Conservation (phyloP, 2,888 invertebrate species). For the Polymixis flavicincta region DNA sequence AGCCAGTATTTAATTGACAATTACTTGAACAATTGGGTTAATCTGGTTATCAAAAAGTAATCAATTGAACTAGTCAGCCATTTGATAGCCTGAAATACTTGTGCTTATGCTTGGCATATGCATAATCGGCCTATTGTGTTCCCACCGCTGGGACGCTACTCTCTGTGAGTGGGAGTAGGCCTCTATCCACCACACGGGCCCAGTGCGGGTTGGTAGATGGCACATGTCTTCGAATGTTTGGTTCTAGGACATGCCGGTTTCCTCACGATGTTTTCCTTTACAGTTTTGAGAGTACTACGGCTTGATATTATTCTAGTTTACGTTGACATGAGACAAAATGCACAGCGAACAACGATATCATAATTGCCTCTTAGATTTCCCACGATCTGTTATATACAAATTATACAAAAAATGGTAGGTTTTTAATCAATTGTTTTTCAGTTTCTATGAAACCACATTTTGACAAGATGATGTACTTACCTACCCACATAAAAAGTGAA, state of each 20-base stretch:
- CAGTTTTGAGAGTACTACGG: too few relatives aligned
- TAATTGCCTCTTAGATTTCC: constrained; percentile 1
- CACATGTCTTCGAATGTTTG: too few relatives aligned
- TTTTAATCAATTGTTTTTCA: constrained; percentile 26
- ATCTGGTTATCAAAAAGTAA: constrained; percentile 7
- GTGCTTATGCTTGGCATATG: constrained; percentile 4
- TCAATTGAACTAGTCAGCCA: constrained; percentile 3
- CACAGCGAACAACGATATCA: background rate
- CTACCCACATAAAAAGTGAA: constrained; percentile 26
- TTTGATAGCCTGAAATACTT: background rate
- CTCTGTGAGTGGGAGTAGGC: too few relatives aligned
- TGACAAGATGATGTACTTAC: constrained; percentile 22
- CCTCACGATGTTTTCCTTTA: too few relatives aligned
- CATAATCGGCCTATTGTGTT: too few relatives aligned
- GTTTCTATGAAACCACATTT: constrained; percentile 13
- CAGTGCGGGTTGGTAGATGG: too few relatives aligned
- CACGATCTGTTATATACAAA: constrained; percentile 30
- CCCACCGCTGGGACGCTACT: too few relatives aligned
- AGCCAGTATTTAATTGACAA: constrained; percentile 6
- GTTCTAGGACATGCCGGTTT: too few relatives aligned
- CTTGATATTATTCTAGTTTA: background rate
- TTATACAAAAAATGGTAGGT: constrained; percentile 19
- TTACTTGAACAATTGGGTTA: constrained; percentile 20
- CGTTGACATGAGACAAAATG: background rate
- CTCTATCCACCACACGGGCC: too few relatives aligned